These are phyloP conservation scores for Ciconia maguari DNA, from an alignment of 2,113 vertebrate genomes.

Conservation along the genomic window DNA sequence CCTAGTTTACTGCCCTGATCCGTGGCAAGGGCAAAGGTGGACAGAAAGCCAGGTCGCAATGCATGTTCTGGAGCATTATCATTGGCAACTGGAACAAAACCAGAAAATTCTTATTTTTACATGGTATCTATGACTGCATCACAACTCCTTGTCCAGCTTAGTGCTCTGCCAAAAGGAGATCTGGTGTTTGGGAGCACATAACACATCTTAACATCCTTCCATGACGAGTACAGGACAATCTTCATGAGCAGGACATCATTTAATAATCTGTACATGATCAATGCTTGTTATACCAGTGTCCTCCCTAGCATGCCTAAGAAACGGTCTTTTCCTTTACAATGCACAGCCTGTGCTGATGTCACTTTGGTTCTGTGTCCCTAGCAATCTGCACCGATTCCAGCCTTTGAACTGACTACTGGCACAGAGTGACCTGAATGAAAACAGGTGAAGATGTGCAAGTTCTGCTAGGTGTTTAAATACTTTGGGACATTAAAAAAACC, in stretches of 20 bases:
- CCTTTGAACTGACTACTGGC: neutral
- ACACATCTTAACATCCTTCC: neutral
- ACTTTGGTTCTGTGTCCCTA: fast-evolving
- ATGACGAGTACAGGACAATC: neutral
- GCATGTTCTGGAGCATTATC: conserved; percentile 95
- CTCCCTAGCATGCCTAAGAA: neutral
- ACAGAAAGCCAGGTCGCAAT: conserved; percentile 90
- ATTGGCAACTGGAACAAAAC: conserved; percentile 87
- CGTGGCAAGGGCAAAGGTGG: conserved; percentile 95
- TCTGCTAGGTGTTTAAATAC: neutral
- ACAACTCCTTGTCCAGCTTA: neutral
- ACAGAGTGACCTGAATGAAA: neutral
- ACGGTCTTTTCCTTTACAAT: neutral
- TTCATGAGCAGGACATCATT: fast-evolving
- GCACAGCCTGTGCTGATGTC: neutral
- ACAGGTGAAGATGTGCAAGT: neutral
- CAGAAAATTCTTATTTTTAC: neutral
- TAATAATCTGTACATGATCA: neutral
- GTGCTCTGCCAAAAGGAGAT: neutral
- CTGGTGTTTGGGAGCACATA: neutral
- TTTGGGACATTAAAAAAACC: neutral
- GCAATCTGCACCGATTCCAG: fast-evolving
- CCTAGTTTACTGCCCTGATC: conserved; percentile 98
- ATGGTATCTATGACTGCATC: too few species aligned
- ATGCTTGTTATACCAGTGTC: fast-evolving